Evolutionary conservation across 2,797 vertebrate genomes (phyloP), one percentile per base, ranked within the genome.

Genomic region (Phylloscopus collybita): DNA sequence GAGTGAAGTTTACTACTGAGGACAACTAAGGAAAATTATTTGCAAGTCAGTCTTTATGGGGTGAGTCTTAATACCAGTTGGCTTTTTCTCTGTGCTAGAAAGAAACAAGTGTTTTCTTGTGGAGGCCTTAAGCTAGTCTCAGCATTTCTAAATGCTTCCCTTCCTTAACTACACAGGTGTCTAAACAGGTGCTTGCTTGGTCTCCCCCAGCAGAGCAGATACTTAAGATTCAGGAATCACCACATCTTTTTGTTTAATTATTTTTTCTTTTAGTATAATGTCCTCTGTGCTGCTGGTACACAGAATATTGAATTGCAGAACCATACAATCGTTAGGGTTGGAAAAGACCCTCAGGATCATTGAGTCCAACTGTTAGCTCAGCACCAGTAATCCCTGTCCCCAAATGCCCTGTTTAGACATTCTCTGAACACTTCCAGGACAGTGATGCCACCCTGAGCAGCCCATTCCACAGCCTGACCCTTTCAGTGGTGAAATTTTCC

Each of bases 171-270:
- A 30, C 9, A 6, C 45, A 40, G 2, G 4, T 65, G 26, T 70
- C 70, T 49, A 49, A 78, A 73, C 38, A 76, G 19, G 32, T 69
- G 32, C 34, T 86, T 76, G 21, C 61, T 83, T 88, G 50, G n/a
- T 83, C 16, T 57, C 23, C 78, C 32, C 11, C 32, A 45, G 61
- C 51, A 69, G 13, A 74, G 16, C 34, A 74, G 51, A 76, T 64
- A 64, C 53, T 83, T 69, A 75, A 69, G 40, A 88, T 80, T 83
- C 13, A 61, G 42, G 51, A 92, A 64, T 81, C n/a, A 56, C 36
- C 38, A 38, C 26, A 4, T 47, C 0, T 15, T 26, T 23, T 42
- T 40, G 11, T 40, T 20, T 38, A 6, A 32, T 32, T 5, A 23
- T 10, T 19, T 8, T 23, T 20, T n/a, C 17, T 64, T 44, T 51